Conservation (phyloP, 1,140 invertebrate species). For the Archivesica marissinica region DNA sequence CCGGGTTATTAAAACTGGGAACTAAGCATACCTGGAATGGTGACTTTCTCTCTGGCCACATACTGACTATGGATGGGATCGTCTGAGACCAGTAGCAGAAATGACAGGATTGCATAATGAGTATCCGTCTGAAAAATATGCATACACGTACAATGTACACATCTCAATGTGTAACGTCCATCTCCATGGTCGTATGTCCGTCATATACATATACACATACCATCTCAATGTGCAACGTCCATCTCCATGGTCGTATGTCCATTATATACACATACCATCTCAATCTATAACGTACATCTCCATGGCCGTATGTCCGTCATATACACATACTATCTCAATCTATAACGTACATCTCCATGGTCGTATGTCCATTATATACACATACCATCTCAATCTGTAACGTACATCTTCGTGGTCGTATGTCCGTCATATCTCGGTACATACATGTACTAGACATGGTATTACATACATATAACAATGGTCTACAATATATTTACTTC, state of each 20-base stretch:
- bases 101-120: constrained; percentile 75
- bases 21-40: background rate
- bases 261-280: constrained; percentile 46
- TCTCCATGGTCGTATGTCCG: constrained; percentile 79
- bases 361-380: constrained; percentile 75
- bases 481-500: too few species aligned
- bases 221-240: background rate
- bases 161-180: background rate
- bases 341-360: constrained; percentile 64
- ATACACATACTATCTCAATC: background rate
- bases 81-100: constrained; percentile 72
- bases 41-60: constrained; percentile 18
- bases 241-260: constrained; percentile 79
- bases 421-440: constrained; percentile 74
- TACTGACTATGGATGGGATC: constrained; percentile 69
- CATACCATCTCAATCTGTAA: background rate
- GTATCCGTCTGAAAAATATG: constrained; percentile 78
- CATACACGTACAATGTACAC: constrained; percentile 6
- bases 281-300: background rate
- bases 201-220: constrained; percentile 50
- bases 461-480: too few species aligned
- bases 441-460: background rate
- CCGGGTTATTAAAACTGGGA: too few species aligned
- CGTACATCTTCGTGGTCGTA: constrained; percentile 73
- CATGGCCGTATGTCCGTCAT: constrained; percentile 76